Conservation (phyloP, 2,888 invertebrate species). For the Macrosoma leucophasiata region DNA sequence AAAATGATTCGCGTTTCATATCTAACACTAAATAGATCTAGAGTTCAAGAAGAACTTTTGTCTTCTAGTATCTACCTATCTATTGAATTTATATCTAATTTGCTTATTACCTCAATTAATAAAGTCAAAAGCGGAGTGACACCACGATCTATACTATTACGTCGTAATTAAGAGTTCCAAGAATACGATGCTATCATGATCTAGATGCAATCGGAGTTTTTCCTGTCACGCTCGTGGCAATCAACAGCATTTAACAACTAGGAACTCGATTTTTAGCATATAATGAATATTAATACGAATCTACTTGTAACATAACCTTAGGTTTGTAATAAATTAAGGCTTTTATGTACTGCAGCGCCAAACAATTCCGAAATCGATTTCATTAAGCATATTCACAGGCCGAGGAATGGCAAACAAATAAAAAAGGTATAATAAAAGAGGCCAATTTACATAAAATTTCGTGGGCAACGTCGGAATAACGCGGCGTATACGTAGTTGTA, state of each 20-base stretch:
- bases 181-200: conserved; percentile 47
- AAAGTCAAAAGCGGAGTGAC: too few relatives aligned
- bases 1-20: too few relatives aligned
- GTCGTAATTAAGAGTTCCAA: conserved; percentile 43
- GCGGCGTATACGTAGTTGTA: conserved; percentile 21
- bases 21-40: too few relatives aligned
- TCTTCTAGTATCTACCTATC: too few relatives aligned
- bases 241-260: conserved; percentile 37
- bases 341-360: too few relatives aligned
- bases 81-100: too few relatives aligned
- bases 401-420: conserved; percentile 36
- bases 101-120: too few relatives aligned
- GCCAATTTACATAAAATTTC: conserved; percentile 63
- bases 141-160: conserved; percentile 22
- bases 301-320: too few relatives aligned
- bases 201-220: conserved; percentile 49
- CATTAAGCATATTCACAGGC: conserved; percentile 22
- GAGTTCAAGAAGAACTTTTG: too few relatives aligned
- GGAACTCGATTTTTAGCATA: conserved; percentile 14
- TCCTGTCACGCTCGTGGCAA: conserved; percentile 57
- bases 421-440: conserved; percentile 35
- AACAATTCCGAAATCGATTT: conserved; percentile 18
- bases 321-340: too few relatives aligned
- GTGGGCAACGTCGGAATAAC: conserved; percentile 32
- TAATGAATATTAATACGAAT: conserved; percentile 14